Evolutionary conservation across 2,888 invertebrate species (phyloP).

Genomic region (Zygogramma bicolorata): DNA sequence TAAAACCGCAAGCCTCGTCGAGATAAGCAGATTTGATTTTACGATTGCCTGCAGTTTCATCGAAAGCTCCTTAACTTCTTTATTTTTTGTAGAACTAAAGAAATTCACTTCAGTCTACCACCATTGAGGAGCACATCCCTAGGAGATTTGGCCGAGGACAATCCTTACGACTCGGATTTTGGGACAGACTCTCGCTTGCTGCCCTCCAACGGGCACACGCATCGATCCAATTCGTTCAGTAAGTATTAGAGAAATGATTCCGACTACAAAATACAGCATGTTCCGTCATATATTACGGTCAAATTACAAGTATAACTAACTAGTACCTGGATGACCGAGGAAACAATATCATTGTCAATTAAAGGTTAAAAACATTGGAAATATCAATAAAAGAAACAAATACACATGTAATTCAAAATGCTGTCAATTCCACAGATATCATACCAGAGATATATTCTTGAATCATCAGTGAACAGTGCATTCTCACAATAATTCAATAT

Average conservation of each 20-base stretch:
- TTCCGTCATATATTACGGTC: neutral
- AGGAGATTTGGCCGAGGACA: constrained; percentile 61
- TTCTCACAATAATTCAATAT: too few species aligned
- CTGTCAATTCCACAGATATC: too few species aligned
- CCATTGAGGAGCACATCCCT: constrained; percentile 64
- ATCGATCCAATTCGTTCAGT: constrained; percentile 79
- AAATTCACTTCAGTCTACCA: constrained; percentile 66
- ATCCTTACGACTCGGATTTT: constrained; percentile 61
- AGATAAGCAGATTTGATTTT: constrained; percentile 2
- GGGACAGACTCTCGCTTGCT: constrained; percentile 61
- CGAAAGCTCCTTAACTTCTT: neutral
- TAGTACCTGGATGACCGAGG: neutral
- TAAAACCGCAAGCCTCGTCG: neutral
- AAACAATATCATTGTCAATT: too few species aligned
- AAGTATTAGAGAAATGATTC: constrained; percentile 61
- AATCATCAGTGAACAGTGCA: too few species aligned
- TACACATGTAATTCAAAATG: too few species aligned
- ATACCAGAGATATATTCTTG: too few species aligned
- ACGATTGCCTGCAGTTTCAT: neutral
- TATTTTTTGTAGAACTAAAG: constrained; percentile 60
- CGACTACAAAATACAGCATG: neutral
- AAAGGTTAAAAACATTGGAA: too few species aligned
- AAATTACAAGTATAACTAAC: neutral
- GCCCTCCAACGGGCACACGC: constrained; percentile 60
- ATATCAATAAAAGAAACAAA: too few species aligned